Evolutionary conservation across 2,113 vertebrate species (phyloP).

Genomic region (Halcyon malimbica): DNA sequence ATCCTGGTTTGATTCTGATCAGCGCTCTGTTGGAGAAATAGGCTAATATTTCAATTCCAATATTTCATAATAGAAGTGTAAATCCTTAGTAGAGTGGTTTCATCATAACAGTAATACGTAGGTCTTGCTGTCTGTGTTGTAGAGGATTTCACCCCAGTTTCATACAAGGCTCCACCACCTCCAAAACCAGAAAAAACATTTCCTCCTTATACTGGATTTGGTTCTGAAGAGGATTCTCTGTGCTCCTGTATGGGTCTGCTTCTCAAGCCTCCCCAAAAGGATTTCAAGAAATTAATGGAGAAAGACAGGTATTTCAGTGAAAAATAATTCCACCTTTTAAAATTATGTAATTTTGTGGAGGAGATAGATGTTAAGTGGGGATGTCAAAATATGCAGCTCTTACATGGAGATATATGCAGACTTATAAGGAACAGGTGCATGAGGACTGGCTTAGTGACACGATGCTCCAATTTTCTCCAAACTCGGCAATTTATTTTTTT

Average conservation of each 20-base stretch:
- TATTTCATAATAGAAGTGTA: constrained; percentile 57
- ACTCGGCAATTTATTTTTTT: neutral
- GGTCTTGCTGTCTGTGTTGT: constrained; percentile 64
- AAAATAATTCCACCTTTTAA: neutral
- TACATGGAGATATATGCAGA: neutral
- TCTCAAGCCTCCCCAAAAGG: constrained; percentile 75
- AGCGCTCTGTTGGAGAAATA: neutral
- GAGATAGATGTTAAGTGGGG: neutral
- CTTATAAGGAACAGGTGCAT: neutral
- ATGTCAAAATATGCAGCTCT: neutral
- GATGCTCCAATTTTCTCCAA: neutral
- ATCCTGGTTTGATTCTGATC: neutral
- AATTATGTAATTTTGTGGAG: neutral
- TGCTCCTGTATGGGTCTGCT: constrained; percentile 80
- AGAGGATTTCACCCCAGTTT: constrained; percentile 87
- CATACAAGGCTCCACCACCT: constrained; percentile 72
- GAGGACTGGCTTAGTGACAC: neutral
- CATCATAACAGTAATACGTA: constrained; percentile 36
- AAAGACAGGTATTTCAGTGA: constrained; percentile 85
- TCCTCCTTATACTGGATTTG: constrained; percentile 92
- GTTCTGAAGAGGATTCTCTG: constrained; percentile 93
- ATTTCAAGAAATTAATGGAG: constrained; percentile 83
- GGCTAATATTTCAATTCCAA: neutral
- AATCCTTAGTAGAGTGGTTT: constrained; percentile 49
- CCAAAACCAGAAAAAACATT: constrained; percentile 71